A percentile compares a stretch with the other conserved stretches of the same genome.
Conservation (phyloP, 2,797 vertebrate species). For the Peromyscus melanophrys region DNA sequence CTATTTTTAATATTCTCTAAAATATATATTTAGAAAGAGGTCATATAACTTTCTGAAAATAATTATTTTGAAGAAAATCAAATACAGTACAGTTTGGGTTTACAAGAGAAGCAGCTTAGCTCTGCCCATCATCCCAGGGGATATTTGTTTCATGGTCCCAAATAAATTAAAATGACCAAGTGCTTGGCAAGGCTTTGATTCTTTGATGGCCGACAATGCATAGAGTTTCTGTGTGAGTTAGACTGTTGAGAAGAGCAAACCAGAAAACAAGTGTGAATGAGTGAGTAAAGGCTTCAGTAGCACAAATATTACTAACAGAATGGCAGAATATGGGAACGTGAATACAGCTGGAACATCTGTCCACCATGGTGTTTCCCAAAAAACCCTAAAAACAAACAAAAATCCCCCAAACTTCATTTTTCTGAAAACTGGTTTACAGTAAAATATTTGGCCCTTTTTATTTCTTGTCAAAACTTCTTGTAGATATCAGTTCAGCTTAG, state of each 20-base stretch:
- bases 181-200: background rate
- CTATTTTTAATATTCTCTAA: background rate
- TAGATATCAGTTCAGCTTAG: background rate
- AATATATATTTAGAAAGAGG: background rate
- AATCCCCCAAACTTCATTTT: background rate
- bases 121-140: background rate
- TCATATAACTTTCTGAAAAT: background rate
- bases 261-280: background rate
- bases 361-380: background rate
- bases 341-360: constrained; percentile 6
- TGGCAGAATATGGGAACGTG: background rate
- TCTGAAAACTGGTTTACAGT: constrained; percentile 23
- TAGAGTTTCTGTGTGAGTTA: constrained; percentile 50
- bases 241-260: constrained; percentile 6
- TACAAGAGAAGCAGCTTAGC: background rate
- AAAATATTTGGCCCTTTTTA: constrained; percentile 33
- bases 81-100: background rate
- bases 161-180: background rate
- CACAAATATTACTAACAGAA: background rate
- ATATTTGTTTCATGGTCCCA: background rate
- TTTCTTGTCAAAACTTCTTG: constrained; percentile 27
- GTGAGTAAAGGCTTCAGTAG: background rate
- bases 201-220: background rate
- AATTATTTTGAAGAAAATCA: background rate
- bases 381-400: background rate